Percentiles rank a stretch among this genome's conserved stretches.
phyloP scores from a whole-genome alignment of 2,888 invertebrate genomes.

The Monoplex corrugatus region DNA sequence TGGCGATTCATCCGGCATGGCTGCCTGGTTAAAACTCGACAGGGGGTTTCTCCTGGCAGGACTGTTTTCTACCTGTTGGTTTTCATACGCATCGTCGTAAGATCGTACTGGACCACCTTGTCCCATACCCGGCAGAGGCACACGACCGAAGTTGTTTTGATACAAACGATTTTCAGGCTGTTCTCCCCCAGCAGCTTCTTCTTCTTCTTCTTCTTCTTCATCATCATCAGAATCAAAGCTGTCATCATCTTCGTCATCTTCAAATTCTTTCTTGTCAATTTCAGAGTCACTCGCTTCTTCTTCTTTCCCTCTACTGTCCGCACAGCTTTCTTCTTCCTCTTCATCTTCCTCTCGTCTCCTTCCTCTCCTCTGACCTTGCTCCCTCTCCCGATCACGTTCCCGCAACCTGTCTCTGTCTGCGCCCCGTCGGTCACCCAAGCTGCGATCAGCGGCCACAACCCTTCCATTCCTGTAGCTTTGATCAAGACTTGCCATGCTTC shows the following conservation, averaged over 20 bases:
- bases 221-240: slow-evolving; percentile 57
- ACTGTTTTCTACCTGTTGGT: slow-evolving; percentile 46
- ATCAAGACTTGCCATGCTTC: slow-evolving; percentile 50
- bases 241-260: slow-evolving; percentile 56
- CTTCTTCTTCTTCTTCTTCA: slow-evolving; percentile 64
- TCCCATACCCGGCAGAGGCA: slow-evolving; percentile 18
- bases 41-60: slow-evolving; percentile 62
- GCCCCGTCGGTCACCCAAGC: slow-evolving; percentile 30
- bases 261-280: slow-evolving; percentile 53
- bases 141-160: slow-evolving; percentile 45
- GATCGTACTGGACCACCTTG: background rate
- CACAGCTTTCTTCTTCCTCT: slow-evolving; percentile 24
- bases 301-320: slow-evolving; percentile 13
- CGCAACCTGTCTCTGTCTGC: background rate
- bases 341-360: slow-evolving; percentile 33
- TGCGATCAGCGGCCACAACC: slow-evolving; percentile 45
- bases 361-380: background rate
- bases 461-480: slow-evolving; percentile 54
- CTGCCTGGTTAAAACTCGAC: slow-evolving; percentile 69
- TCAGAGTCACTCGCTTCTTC: slow-evolving; percentile 61
- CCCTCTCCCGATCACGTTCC: slow-evolving; percentile 25
- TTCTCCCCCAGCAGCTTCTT: slow-evolving; percentile 57
- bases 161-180: slow-evolving; percentile 46
- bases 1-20: slow-evolving; percentile 51
- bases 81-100: slow-evolving; percentile 41